Base-by-base conservation (phyloP, 2,113 vertebrate species). In the Lonchura striata region DNA sequence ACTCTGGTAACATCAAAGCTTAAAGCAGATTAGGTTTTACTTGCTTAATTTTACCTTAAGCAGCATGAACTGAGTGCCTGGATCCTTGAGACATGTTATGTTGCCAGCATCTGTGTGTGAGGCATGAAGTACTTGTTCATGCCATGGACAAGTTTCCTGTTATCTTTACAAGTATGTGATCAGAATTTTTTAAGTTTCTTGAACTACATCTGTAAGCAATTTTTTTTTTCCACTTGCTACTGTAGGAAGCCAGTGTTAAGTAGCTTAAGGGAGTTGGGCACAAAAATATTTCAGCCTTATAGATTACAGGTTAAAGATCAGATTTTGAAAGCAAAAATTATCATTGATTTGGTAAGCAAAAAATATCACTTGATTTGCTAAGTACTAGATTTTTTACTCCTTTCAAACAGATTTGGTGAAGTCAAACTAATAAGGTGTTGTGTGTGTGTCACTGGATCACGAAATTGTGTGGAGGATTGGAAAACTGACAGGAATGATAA, bases 311-410 rank as follows among this genome's bases (percentile, higher is more conserved):
- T 81, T 92, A 96, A 77, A 74, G 56, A 88, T 95, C 59, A 81
- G 86, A 95, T 97, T 97, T 96, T 96, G 93, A 84, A 90, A 76
- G 64, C 42, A 92, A 96, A 94, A 90, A 78, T 47, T 77, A 84
- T 69, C 33, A 82, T 89, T 92, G 65, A 6, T 87, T 95, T 96
- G 66, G 56, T 81, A 91, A 91, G 61, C 42, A 92, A 96, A 94
- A 90, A 80, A 46, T 77, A 84, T 69, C 33, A 82, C 37, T 86
- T 96, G 77, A 78, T 92, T 95, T 96, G 66, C 59, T 81, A 91
- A 91, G 59, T 92, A 95, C 54, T 90, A 88, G 80, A 71, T 63
- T 82, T 90, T 54, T 88, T 94, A 19, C 41, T 74, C 7, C 18
- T 70, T 96, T 95, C 10, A 10, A 91, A 37, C 49, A 78, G 82